Conservation (phyloP, 2,797 vertebrate genomes). For the Melanitta fusca region DNA sequence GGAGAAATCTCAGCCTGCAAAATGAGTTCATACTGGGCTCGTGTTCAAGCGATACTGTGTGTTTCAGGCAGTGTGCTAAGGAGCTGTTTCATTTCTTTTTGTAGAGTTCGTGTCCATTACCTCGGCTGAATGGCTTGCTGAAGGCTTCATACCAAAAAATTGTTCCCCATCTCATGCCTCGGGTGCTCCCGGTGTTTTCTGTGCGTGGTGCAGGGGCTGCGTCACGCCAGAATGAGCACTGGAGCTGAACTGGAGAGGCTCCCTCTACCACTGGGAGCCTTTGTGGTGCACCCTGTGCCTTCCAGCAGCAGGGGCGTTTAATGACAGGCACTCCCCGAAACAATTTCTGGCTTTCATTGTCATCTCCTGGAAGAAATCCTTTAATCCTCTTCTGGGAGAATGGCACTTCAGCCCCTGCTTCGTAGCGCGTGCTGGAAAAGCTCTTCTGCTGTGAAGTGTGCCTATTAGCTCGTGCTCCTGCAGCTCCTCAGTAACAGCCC, state of each 20-base stretch:
- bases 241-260: neutral
- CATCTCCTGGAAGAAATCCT: neutral
- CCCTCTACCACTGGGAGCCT: neutral
- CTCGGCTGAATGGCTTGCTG: neutral
- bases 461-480: neutral
- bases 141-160: neutral
- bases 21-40: neutral
- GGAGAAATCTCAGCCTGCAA: neutral
- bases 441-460: neutral
- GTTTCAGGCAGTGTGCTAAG: neutral
- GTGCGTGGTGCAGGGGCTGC: no score
- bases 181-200: neutral
- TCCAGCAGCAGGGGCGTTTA: accelerated
- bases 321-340: neutral
- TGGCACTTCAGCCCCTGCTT: neutral
- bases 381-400: neutral
- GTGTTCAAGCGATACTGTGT: neutral
- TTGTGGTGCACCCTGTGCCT: accelerated
- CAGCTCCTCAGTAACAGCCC: neutral
- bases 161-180: neutral
- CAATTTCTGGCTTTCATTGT: neutral
- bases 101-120: neutral
- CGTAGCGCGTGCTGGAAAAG: neutral
- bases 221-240: accelerated
- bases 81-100: neutral